Evolutionary conservation across 2,888 invertebrate genomes (phyloP).

Genomic region (Gastrophysa polygoni): DNA sequence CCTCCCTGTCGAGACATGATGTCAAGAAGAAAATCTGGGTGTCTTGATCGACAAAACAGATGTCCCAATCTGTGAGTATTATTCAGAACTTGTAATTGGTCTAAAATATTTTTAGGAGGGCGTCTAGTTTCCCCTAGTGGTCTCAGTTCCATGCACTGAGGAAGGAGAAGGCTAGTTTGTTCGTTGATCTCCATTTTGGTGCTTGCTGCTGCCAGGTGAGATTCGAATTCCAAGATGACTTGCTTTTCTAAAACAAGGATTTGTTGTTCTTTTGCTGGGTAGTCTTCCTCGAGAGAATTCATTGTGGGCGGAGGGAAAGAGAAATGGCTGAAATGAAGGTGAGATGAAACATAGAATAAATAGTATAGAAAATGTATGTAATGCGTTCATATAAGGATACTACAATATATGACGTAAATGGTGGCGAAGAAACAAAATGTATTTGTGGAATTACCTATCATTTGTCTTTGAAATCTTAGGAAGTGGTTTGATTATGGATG

Average conservation of each 20-base stretch:
- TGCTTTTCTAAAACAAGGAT: slow-evolving; percentile 74
- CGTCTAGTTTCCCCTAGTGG: slow-evolving; percentile 82
- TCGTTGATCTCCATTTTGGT: slow-evolving; percentile 90
- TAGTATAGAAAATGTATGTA: no score
- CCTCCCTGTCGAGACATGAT: slow-evolving; percentile 86
- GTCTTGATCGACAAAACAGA: slow-evolving; percentile 83
- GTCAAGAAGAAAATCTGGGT: slow-evolving; percentile 90
- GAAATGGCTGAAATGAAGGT: slow-evolving; percentile 65
- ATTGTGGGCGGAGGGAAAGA: slow-evolving; percentile 74
- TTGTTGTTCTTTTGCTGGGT: slow-evolving; percentile 70
- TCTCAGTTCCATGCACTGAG: slow-evolving; percentile 85
- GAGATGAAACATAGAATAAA: slow-evolving; percentile 14
- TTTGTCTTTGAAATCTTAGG: no score
- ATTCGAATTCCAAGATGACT: slow-evolving; percentile 86
- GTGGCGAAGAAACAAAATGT: no score
- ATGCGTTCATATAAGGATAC: no score
- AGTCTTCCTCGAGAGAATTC: slow-evolving; percentile 64
- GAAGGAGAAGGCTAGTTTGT: slow-evolving; percentile 82
- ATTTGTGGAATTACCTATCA: no score
- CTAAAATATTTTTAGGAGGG: slow-evolving; percentile 78
- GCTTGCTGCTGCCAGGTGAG: slow-evolving; percentile 88
- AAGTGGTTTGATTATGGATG: no score
- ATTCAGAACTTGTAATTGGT: slow-evolving; percentile 80
- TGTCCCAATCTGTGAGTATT: slow-evolving; percentile 83
- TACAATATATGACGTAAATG: no score